Base-by-base conservation (phyloP, 2,888 invertebrate species). In the Cheilosia impressa region DNA sequence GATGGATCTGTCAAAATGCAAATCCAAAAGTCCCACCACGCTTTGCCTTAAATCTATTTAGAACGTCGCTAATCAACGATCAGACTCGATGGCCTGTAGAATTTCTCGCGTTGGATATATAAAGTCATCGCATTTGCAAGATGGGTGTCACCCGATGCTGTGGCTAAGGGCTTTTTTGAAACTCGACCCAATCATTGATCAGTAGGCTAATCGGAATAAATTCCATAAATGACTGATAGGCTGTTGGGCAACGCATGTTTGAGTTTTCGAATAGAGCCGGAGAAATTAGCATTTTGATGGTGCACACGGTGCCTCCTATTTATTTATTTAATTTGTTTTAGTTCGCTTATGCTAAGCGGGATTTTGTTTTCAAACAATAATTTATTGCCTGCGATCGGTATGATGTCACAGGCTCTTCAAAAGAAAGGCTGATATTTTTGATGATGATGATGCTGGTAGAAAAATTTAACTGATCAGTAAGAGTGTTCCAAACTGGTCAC, bases 101-200 rank as follows among this genome's bases (percentile, higher is more conserved):
- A 53, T 47, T 38, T 50, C 24, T 50, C 17, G 13, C 10, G 3
- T 4, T 13, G 10, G 17, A 41, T 24, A 34, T 55, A 69, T 69
- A 57, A 57, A 71, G 63, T 65, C 55, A 65, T 57, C 47, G 38
- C 17, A 19, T 41, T 62, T 4, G 62, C 50, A 65, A 47, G 57
- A 47, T 38, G 38, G 2, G 13, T 38, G 17, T 22, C 47, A 60
- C 31, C 34, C 19, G 31, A 47, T 55, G n/a, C 31, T 24, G 22
- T n/a, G n/a, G 43, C 15, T 13, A 13, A 9, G 24, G 43, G 17
- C 34, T 53, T 19, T 31, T 66, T 19, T 27, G 53, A 45, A 31
- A 69, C 57, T 27, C 17, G 17, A 72, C 1, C 41, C 41, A 41
- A 47, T 72, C 38, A 41, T 19, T 17, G 24, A 50, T 31, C 47